Evolutionary conservation across 2,888 invertebrate species (phyloP).

Genomic region (Pachydiplax longipennis): DNA sequence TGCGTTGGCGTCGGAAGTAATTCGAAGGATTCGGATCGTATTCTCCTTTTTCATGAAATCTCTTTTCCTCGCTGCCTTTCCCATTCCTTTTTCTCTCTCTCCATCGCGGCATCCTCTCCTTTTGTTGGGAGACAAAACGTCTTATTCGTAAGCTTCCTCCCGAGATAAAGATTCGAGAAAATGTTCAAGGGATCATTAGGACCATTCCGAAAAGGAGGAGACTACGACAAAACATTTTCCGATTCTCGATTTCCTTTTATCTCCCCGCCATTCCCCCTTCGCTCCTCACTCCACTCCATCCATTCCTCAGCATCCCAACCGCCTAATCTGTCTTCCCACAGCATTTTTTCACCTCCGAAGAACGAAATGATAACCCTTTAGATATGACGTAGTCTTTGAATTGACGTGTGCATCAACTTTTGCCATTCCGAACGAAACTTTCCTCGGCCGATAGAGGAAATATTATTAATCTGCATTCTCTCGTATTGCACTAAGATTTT

Average conservation of each 20-base stretch:
- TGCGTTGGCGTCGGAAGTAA: not conserved
- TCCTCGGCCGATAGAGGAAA: no score
- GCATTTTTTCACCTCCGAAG: no score
- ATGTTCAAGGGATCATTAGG: slow-evolving; percentile 11
- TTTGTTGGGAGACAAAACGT: slow-evolving; percentile 14
- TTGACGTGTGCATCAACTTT: no score
- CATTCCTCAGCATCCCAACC: not conserved
- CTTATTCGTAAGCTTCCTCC: not conserved
- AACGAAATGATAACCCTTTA: no score
- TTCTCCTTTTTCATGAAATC: not conserved
- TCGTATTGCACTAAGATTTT: no score
- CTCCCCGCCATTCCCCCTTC: not conserved
- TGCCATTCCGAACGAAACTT: no score
- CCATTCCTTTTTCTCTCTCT: not conserved
- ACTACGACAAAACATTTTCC: not conserved
- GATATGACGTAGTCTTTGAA: no score
- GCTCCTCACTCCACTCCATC: not conserved
- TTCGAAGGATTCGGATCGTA: not conserved
- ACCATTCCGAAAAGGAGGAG: not conserved
- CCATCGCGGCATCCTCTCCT: not conserved
- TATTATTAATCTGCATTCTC: no score
- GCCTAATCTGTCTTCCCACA: not conserved
- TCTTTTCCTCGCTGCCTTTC: not conserved
- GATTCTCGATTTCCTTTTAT: not conserved
- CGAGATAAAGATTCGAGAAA: not conserved